Evolutionary conservation across 2,113 vertebrate species (phyloP).

Genomic region (Carassius gibelio): DNA sequence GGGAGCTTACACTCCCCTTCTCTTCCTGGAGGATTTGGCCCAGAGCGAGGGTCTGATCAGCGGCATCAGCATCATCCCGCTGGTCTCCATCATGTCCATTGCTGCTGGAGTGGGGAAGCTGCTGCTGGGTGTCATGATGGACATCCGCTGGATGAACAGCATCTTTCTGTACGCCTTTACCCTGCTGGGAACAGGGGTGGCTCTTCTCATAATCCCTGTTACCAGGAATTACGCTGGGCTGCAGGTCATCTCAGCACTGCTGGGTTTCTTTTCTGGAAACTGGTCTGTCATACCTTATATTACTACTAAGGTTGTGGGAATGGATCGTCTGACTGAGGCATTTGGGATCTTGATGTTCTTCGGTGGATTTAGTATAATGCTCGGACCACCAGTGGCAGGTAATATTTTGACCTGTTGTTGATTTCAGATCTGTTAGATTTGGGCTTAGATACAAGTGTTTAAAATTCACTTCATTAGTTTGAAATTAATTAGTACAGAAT

Average conservation of each 20-base stretch:
- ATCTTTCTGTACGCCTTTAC: slow-evolving; percentile 82
- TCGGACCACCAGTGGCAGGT: slow-evolving; percentile 87
- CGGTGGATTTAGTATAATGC: slow-evolving; percentile 84
- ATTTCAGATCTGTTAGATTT: not conserved
- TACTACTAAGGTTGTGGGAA: slow-evolving; percentile 85
- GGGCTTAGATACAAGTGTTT: not conserved
- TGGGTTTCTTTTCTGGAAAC: slow-evolving; percentile 86
- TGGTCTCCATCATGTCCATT: slow-evolving; percentile 83
- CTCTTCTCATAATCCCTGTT: slow-evolving; percentile 82
- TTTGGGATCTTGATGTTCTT: slow-evolving; percentile 89
- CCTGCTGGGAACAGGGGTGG: slow-evolving; percentile 74
- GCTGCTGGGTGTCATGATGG: slow-evolving; percentile 78
- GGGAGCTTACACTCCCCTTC: slow-evolving; percentile 82
- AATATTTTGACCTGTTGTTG: slow-evolving; percentile 50
- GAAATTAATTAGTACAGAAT: not conserved
- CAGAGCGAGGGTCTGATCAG: slow-evolving; percentile 78
- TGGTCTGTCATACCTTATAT: slow-evolving; percentile 88
- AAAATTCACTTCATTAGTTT: not conserved
- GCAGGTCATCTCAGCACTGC: slow-evolving; percentile 77
- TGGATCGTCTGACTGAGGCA: slow-evolving; percentile 83
- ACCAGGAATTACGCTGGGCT: slow-evolving; percentile 78
- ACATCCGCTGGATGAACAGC: slow-evolving; percentile 84
- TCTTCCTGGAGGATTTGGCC: slow-evolving; percentile 87
- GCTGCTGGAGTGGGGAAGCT: slow-evolving; percentile 83
- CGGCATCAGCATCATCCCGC: slow-evolving; percentile 76